These are phyloP conservation scores for Bradypus variegatus DNA, from an alignment of 2,797 vertebrate species.

Conservation along the genomic window DNA sequence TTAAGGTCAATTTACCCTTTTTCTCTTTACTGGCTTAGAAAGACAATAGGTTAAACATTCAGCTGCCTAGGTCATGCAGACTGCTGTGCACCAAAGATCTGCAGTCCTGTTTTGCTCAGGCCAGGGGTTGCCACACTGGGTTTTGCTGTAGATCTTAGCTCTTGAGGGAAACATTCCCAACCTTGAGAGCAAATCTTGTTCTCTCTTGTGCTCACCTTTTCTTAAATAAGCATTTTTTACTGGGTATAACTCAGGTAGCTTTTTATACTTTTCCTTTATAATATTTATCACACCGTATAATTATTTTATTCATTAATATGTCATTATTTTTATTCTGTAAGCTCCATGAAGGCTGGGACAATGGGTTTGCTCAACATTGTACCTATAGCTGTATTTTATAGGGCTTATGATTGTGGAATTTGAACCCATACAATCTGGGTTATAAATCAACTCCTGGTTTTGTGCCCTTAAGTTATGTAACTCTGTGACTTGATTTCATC, in stretches of 20 bases:
- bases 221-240: background rate
- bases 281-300: background rate
- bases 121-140: too few relatives aligned
- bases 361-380: background rate
- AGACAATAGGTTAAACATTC: too few relatives aligned
- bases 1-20: too few relatives aligned
- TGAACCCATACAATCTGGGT: background rate
- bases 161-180: background rate
- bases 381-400: background rate
- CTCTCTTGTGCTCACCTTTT: background rate
- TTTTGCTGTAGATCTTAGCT: background rate
- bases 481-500: background rate
- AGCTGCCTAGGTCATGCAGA: too few relatives aligned
- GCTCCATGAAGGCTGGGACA: background rate
- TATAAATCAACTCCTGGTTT: background rate
- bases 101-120: too few relatives aligned
- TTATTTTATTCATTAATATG: background rate
- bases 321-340: background rate
- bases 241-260: background rate
- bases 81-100: too few relatives aligned
- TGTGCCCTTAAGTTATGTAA: background rate
- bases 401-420: background rate
- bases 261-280: background rate
- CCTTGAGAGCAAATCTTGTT: background rate
- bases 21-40: too few relatives aligned